phyloP scores from a whole-genome alignment of 2,113 vertebrate genomes.

The Zootoca vivipara region DNA sequence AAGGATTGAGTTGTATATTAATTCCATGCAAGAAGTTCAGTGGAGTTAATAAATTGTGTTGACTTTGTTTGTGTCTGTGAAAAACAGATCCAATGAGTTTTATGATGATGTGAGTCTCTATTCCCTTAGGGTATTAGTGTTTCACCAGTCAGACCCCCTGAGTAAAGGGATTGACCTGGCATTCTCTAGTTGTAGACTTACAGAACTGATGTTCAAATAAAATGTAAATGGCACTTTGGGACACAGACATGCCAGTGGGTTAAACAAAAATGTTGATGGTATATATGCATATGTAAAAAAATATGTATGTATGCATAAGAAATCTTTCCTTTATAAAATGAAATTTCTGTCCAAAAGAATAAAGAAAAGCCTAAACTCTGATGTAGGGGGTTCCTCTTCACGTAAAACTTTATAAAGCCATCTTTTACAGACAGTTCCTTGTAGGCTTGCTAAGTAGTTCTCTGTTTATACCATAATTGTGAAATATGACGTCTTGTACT shows the following conservation, averaged over 20 bases:
- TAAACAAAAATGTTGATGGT: background rate
- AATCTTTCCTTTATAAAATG: no score
- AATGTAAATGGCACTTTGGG: background rate
- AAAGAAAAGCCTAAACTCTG: background rate
- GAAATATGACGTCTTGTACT: constrained; percentile 29
- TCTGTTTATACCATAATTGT: constrained; percentile 48
- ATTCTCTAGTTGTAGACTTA: no score
- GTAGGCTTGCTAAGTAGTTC: background rate
- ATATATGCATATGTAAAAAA: background rate
- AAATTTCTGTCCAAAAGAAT: background rate
- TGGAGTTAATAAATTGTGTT: no score
- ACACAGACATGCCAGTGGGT: background rate
- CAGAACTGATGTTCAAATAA: background rate
- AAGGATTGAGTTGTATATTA: no score
- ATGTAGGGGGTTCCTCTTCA: background rate
- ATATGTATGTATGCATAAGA: no score
- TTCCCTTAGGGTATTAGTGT: no score
- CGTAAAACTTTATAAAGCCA: constrained; percentile 28
- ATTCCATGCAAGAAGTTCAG: no score
- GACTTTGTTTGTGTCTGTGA: no score
- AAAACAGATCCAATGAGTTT: no score
- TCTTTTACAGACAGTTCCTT: constrained; percentile 6
- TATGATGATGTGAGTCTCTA: no score
- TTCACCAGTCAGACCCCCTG: no score
- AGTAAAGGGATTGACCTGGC: no score